Percentiles rank a stretch among this genome's conserved stretches.
Evolutionary conservation across 2,888 invertebrate species (phyloP).

Genomic region (Bombylius major): DNA sequence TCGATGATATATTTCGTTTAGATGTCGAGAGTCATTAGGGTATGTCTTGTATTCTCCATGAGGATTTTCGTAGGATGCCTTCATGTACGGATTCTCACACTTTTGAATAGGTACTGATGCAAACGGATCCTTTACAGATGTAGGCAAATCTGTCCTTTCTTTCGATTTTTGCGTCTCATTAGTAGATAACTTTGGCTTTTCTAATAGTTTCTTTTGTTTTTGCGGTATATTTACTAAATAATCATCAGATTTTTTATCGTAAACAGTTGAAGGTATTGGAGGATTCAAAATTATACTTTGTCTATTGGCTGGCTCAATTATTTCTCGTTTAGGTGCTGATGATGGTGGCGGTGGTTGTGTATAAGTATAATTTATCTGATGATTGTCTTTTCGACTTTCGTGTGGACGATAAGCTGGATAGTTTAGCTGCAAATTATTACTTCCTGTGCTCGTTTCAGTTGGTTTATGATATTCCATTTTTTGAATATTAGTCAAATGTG

Average conservation of each 20-base stretch:
- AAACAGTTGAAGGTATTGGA: constrained; percentile 1
- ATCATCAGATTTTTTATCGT: constrained; percentile 4
- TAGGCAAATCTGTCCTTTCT: neutral
- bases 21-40: neutral
- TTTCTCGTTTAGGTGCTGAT: neutral
- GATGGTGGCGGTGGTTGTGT: too few relatives aligned
- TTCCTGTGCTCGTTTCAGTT: neutral
- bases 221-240: constrained; percentile 5
- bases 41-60: neutral
- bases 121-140: neutral
- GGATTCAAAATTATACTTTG: constrained; percentile 5
- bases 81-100: neutral
- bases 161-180: neutral
- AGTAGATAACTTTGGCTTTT: neutral
- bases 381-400: neutral
- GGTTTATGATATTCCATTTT: neutral
- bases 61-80: neutral
- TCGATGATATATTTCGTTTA: neutral
- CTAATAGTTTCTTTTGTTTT: neutral
- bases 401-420: neutral
- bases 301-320: neutral
- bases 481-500: neutral
- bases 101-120: neutral
- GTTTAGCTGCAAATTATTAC: neutral
- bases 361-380: neutral